These are phyloP conservation scores for Taphrorychus bicolor DNA, from an alignment of 2,888 invertebrate species.

Conservation along the genomic window DNA sequence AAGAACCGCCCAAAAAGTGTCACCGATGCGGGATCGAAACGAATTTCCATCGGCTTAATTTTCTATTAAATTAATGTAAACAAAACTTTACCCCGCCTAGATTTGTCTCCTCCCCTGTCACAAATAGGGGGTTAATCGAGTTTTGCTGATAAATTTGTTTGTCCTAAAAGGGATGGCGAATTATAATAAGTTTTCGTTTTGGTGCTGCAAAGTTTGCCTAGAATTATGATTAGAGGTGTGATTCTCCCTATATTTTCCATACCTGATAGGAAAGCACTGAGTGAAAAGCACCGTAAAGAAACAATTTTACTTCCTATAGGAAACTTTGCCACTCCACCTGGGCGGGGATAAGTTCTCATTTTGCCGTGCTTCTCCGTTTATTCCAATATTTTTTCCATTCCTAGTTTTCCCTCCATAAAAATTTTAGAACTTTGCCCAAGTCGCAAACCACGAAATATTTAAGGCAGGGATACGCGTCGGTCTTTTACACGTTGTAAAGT, in stretches of 20 bases:
- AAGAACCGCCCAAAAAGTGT: neutral
- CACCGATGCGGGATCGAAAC: neutral
- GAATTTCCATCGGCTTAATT: conserved; percentile 3
- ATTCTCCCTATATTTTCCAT: neutral
- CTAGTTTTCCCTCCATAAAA: neutral
- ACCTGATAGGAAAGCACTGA: neutral
- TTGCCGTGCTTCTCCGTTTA: neutral
- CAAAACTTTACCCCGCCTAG: neutral
- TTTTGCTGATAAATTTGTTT: neutral
- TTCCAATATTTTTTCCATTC: neutral
- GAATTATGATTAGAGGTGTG: too few species aligned
- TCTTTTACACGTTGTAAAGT: neutral
- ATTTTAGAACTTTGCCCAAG: neutral
- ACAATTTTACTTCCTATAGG: neutral
- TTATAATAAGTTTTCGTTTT: neutral
- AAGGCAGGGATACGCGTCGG: neutral
- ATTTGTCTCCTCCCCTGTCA: neutral
- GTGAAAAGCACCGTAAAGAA: neutral
- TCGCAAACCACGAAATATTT: neutral
- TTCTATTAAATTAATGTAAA: conserved; percentile 8
- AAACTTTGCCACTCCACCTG: neutral
- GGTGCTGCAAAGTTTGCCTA: neutral
- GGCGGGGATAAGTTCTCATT: neutral
- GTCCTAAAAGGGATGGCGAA: neutral
- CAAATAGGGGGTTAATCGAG: neutral